Base-by-base conservation (phyloP, 2,113 vertebrate genomes). In the Pygathrix nemaeus region DNA sequence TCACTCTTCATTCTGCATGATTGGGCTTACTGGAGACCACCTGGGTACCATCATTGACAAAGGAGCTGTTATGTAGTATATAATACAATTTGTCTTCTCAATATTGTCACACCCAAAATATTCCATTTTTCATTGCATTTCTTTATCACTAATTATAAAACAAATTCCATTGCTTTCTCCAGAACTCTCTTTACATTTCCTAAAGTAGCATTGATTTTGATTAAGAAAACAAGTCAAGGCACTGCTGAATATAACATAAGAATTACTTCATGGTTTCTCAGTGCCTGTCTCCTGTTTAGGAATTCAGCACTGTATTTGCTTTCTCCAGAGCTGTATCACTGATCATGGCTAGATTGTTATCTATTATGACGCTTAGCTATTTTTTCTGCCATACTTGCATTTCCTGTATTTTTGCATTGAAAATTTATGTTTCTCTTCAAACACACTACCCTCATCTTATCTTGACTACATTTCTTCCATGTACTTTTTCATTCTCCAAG, bases 401-500 rank as follows among this genome's bases (percentile, higher is more conserved):
- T 91, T 88, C 45, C 72, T 78, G 0, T 79, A 88, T 38, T 88
- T 93, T 97, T 78, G 5, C 35, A 72, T 5, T 81, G 76, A 85
- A 95, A 87, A 55, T 88, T 9, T 66, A 72, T 72, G 90, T 97
- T 88, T 79, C 72, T 96, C 38, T 91, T 94, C 30, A 68, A 6
- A 40, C 43, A 38, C 30, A 66, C 11, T 30, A 64, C 16, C 0
- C 30, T 81, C 20, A 64, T 72, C 38, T 92, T 68, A 87, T 55
- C 7, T 81, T 78, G 30, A 72, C 68, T 61, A 8, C 6, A 81
- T 78, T 87, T 90, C n/a, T 72, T 50, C 2, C 11, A 17, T 7
- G 6, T 50, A 1, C 55, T 80, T 92, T 92, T 83, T 8, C 11
- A 88, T 70, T 93, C 7, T 21, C 21, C 10, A 55, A 35, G 9